A percentile compares a stretch with the other conserved stretches of the same genome.
These are phyloP conservation scores for Phorcus lineatus DNA, from an alignment of 2,888 invertebrate species.

Conservation along the genomic window DNA sequence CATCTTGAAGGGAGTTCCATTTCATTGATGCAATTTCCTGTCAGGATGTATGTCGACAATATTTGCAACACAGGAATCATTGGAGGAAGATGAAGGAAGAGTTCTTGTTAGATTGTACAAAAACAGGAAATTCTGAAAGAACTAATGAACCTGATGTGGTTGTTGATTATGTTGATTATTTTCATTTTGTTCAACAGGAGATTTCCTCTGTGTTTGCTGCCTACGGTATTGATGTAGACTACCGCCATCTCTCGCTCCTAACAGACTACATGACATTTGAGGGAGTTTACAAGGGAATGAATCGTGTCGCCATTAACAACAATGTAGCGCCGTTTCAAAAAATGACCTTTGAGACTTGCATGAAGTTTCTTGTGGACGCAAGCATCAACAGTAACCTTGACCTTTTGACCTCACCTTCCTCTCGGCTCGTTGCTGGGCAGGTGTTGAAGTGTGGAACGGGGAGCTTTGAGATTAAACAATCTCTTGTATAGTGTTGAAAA, in stretches of 20 bases:
- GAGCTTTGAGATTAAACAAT: conserved; percentile 78
- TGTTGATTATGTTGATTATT: background rate
- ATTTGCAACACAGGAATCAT: no score
- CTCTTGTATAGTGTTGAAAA: conserved; percentile 32
- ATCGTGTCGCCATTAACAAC: conserved; percentile 90
- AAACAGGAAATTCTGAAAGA: no score
- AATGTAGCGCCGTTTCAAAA: conserved; percentile 96
- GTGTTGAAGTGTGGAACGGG: conserved; percentile 89
- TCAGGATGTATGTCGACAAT: no score
- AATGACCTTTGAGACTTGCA: conserved; percentile 97
- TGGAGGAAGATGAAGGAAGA: no score
- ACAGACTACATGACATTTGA: conserved; percentile 99
- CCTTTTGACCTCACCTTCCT: conserved; percentile 87
- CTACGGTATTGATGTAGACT: conserved; percentile 96
- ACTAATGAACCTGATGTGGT: background rate
- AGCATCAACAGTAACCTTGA: conserved; percentile 84
- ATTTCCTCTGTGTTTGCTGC: conserved; percentile 96
- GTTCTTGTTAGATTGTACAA: no score
- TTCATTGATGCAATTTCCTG: no score
- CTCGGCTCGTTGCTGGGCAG: conserved; percentile 90
- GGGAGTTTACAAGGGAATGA: conserved; percentile 92
- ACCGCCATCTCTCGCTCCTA: conserved; percentile 92
- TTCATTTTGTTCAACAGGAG: conserved; percentile 80
- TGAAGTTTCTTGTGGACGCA: conserved; percentile 88
- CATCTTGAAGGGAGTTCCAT: no score